phyloP scores from a whole-genome alignment of 2,113 vertebrate species.

The Gymnarchus niloticus region DNA sequence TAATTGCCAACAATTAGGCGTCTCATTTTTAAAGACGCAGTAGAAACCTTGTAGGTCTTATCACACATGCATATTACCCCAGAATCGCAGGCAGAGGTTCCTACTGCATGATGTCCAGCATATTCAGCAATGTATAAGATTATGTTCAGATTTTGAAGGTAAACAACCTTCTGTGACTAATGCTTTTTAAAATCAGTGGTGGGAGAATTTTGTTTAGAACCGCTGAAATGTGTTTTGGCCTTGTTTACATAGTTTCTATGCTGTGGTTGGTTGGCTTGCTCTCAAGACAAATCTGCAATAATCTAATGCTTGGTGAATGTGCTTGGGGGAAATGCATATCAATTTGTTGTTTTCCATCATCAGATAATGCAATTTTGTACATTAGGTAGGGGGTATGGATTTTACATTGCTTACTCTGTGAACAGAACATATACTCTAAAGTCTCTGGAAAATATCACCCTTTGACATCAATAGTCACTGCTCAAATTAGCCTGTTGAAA shows the following conservation, averaged over 20 bases:
- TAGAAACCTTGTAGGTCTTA: neutral
- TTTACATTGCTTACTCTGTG: neutral
- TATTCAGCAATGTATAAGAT: neutral
- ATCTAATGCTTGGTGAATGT: neutral
- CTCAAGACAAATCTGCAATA: neutral
- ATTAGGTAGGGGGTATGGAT: neutral
- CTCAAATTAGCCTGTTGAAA: no score
- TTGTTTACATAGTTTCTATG: neutral
- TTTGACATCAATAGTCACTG: neutral
- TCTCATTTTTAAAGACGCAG: slow-evolving; percentile 7
- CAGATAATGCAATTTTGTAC: neutral
- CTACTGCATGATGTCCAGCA: neutral
- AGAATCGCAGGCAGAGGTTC: neutral
- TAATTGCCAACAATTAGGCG: neutral
- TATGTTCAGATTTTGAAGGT: neutral
- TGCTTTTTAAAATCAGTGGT: neutral
- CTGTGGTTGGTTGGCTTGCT: neutral
- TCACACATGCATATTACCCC: neutral
- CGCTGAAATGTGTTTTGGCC: neutral
- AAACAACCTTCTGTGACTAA: neutral
- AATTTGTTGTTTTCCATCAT: no score
- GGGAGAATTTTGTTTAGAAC: neutral
- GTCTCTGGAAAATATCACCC: neutral
- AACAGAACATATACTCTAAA: neutral
- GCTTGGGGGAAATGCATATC: neutral